These are phyloP conservation scores for Lutjanus erythropterus DNA, from an alignment of 2,113 vertebrate genomes.

Conservation along the genomic window DNA sequence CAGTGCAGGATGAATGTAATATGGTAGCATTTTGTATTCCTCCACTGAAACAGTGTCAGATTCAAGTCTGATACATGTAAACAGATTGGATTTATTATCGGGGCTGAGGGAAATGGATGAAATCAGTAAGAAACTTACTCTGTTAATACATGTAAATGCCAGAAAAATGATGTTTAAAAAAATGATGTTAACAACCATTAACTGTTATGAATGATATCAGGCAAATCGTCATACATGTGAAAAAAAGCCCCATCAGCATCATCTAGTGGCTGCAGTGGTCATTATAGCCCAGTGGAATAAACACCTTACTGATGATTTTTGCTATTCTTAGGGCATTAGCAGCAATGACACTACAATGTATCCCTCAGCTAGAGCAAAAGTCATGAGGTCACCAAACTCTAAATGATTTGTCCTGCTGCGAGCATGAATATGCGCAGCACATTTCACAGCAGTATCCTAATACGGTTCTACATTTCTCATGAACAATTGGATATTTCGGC, in stretches of 20 bases:
- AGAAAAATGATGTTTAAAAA: background rate
- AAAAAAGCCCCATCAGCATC: background rate
- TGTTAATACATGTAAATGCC: background rate
- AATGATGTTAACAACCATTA: background rate
- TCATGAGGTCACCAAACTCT: background rate
- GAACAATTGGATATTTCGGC: background rate
- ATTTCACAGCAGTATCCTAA: background rate
- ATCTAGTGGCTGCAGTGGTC: background rate
- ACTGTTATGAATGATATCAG: background rate
- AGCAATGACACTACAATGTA: background rate
- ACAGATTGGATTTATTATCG: background rate
- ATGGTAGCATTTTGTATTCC: background rate
- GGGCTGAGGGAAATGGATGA: background rate
- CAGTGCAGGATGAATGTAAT: background rate
- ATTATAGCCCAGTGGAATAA: background rate
- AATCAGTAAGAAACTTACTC: background rate
- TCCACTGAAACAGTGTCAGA: background rate
- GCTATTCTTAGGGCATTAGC: background rate
- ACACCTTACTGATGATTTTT: background rate
- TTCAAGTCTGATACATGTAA: background rate
- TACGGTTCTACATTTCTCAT: background rate
- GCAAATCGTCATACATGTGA: background rate
- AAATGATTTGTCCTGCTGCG: background rate
- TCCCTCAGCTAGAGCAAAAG: background rate
- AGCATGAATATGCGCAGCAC: background rate